These are phyloP conservation scores for Cirrhinus molitorella DNA, from an alignment of 2,797 vertebrate genomes.

Conservation along the genomic window DNA sequence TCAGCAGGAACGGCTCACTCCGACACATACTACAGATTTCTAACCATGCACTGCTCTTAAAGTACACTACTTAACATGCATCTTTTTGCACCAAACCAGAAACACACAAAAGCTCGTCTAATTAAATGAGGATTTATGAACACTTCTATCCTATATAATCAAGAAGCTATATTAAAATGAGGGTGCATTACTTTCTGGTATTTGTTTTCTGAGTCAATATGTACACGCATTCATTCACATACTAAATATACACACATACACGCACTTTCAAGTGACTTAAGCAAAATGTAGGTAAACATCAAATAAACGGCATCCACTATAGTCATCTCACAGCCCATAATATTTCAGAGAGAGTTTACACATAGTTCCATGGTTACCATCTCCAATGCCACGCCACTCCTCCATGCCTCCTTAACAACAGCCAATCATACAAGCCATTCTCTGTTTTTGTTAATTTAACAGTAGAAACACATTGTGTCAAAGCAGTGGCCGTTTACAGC, in stretches of 20 bases:
- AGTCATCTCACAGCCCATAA: conserved; percentile 8
- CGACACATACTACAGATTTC: not conserved
- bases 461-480: conserved; percentile 69
- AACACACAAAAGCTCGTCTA: not conserved
- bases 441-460: conserved; percentile 60
- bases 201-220: conserved; percentile 15
- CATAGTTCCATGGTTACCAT: not conserved
- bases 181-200: not conserved
- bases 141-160: not conserved
- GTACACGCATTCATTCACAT: not conserved
- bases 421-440: conserved; percentile 54
- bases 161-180: not conserved
- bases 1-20: conserved; percentile 19
- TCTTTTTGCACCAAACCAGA: not conserved
- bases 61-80: not conserved
- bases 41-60: conserved; percentile 7
- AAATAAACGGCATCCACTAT: not conserved
- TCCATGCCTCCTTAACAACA: conserved; percentile 48
- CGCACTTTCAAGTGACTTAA: not conserved
- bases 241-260: not conserved
- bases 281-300: not conserved
- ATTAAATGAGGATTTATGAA: not conserved
- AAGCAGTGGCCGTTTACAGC: conserved; percentile 64
- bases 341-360: conserved; percentile 5
- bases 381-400: not conserved